A percentile compares a stretch with the other conserved stretches of the same genome.
phyloP scores from a whole-genome alignment of 2,113 vertebrate species.

The Fulmarus glacialis region DNA sequence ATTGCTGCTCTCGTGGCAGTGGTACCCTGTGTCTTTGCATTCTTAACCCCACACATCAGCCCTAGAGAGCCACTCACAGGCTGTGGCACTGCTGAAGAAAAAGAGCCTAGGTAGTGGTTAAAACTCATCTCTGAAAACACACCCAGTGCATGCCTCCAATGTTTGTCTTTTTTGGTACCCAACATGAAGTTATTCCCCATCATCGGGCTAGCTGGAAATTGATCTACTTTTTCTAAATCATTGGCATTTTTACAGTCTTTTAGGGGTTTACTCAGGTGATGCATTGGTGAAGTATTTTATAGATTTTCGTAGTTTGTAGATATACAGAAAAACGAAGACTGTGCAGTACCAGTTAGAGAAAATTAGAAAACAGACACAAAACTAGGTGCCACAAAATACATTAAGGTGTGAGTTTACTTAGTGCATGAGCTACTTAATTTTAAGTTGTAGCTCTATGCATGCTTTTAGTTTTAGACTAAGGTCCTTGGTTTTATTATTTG shows the following conservation, averaged over 20 bases:
- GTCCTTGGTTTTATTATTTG: not conserved
- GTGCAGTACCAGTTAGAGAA: not conserved
- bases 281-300: not conserved
- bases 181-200: not conserved
- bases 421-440: not conserved
- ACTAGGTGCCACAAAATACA: not conserved
- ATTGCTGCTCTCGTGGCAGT: not conserved
- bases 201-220: not conserved
- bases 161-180: not conserved
- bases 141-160: accelerated
- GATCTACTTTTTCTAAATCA: not conserved
- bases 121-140: not conserved
- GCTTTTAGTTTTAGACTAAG: not conserved
- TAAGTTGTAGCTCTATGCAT: not conserved
- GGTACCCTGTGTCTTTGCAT: not conserved
- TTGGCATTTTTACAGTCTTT: not conserved
- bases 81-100: not conserved
- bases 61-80: not conserved
- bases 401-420: not conserved
- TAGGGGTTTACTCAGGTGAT: not conserved
- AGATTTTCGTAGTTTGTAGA: not conserved
- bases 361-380: not conserved
- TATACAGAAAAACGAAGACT: not conserved
- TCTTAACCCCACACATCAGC: not conserved
- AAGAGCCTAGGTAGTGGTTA: not conserved